Percentiles rank a stretch among this genome's conserved stretches.
Evolutionary conservation across 2,888 invertebrate genomes (phyloP).

Genomic region (Ellobium chinense): DNA sequence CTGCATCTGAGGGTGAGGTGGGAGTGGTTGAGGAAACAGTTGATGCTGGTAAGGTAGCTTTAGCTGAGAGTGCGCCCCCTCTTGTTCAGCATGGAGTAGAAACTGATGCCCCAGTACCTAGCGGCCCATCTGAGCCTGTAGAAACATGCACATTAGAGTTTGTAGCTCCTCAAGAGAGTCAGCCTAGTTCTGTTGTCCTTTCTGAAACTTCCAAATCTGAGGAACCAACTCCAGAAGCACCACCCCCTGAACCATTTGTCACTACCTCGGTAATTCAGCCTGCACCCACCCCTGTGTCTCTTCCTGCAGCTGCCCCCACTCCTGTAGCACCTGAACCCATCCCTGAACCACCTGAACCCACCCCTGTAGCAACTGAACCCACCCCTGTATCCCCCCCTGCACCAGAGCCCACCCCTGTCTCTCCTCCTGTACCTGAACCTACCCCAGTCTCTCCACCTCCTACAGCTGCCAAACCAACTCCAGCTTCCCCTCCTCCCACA

Average conservation of each 20-base stretch:
- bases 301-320: background rate
- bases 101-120: background rate
- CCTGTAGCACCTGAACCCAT: background rate
- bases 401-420: background rate
- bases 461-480: background rate
- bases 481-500: background rate
- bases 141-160: background rate
- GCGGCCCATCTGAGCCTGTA: background rate
- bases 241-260: constrained; percentile 11
- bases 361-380: background rate
- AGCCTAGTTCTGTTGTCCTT: background rate
- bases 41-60: background rate
- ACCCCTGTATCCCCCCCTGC: background rate
- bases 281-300: background rate
- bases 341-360: background rate
- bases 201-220: background rate
- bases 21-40: background rate
- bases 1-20: background rate
- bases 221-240: background rate
- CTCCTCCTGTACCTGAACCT: background rate
- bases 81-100: background rate
- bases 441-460: background rate
- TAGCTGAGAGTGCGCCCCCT: background rate
- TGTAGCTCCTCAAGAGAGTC: background rate
- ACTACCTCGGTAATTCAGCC: no score